These are phyloP conservation scores for Epistrophe eligans DNA, from an alignment of 2,888 invertebrate genomes.

Conservation along the genomic window DNA sequence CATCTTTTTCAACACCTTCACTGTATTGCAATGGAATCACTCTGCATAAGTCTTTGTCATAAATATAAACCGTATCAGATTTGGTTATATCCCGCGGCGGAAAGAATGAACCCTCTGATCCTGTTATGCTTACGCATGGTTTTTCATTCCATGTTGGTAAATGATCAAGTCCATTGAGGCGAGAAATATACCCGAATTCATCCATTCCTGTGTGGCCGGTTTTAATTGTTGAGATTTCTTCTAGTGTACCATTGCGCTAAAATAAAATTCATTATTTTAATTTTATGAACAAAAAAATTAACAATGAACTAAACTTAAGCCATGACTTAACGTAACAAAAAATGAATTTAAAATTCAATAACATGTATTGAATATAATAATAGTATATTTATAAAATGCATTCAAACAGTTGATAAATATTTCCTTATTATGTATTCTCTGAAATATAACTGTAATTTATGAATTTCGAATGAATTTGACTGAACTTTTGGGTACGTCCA, in stretches of 20 bases:
- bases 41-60: constrained; percentile 94
- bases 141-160: constrained; percentile 90
- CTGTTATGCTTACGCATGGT: constrained; percentile 90
- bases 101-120: constrained; percentile 93
- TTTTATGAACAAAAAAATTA: too few relatives aligned
- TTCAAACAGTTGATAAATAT: too few relatives aligned
- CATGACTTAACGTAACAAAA: too few relatives aligned
- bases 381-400: too few relatives aligned
- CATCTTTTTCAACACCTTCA: constrained; percentile 89
- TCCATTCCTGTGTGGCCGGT: constrained; percentile 90
- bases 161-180: constrained; percentile 90
- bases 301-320: too few relatives aligned
- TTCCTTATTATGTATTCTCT: too few relatives aligned
- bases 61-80: constrained; percentile 89
- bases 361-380: too few relatives aligned
- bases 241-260: constrained; percentile 91
- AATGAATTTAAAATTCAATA: too few relatives aligned
- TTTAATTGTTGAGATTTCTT: constrained; percentile 92
- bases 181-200: constrained; percentile 91
- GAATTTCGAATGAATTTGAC: too few relatives aligned
- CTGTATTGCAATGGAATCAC: constrained; percentile 90
- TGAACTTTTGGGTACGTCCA: too few relatives aligned
- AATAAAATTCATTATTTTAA: background rate
- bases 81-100: constrained; percentile 90
- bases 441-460: too few relatives aligned